Conservation (phyloP, 2,888 invertebrate genomes). For the Glyphotaelius pellucidus region DNA sequence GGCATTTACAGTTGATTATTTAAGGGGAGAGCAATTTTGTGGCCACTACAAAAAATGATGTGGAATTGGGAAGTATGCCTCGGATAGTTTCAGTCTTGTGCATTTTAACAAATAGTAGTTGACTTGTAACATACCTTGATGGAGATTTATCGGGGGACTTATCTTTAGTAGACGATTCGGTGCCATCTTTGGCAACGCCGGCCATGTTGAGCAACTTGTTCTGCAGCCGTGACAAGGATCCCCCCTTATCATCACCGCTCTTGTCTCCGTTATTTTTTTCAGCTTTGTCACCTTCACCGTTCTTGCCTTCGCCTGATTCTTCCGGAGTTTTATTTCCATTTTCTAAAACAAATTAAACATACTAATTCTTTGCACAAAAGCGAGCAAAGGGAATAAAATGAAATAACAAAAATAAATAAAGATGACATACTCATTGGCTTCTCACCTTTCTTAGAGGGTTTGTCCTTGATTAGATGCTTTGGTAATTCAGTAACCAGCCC, state of each 20-base stretch:
- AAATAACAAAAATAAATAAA: background rate
- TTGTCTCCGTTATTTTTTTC: constrained; percentile 69
- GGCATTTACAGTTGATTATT: background rate
- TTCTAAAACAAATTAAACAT: constrained; percentile 53
- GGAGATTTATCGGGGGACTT: constrained; percentile 57
- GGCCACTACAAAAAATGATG: background rate
- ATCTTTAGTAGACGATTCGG: constrained; percentile 37
- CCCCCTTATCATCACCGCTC: constrained; percentile 70
- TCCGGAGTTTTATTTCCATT: constrained; percentile 63
- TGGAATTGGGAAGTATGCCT: background rate
- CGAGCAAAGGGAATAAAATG: background rate
- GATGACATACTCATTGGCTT: background rate
- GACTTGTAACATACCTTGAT: constrained; percentile 31
- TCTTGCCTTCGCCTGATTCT: constrained; percentile 46
- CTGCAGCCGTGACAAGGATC: constrained; percentile 78
- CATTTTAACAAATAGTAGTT: background rate
- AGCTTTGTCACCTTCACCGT: constrained; percentile 57
- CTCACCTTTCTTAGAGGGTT: constrained; percentile 62
- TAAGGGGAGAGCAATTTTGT: background rate
- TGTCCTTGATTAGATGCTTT: constrained; percentile 64
- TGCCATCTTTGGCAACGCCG: constrained; percentile 71
- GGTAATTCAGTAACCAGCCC: constrained; percentile 64
- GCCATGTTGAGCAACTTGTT: constrained; percentile 81
- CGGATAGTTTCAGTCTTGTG: background rate
- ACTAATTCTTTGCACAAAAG: background rate